These are phyloP conservation scores for Kuschelorhynchus macadamiae DNA, from an alignment of 2,888 invertebrate genomes.

Conservation along the genomic window DNA sequence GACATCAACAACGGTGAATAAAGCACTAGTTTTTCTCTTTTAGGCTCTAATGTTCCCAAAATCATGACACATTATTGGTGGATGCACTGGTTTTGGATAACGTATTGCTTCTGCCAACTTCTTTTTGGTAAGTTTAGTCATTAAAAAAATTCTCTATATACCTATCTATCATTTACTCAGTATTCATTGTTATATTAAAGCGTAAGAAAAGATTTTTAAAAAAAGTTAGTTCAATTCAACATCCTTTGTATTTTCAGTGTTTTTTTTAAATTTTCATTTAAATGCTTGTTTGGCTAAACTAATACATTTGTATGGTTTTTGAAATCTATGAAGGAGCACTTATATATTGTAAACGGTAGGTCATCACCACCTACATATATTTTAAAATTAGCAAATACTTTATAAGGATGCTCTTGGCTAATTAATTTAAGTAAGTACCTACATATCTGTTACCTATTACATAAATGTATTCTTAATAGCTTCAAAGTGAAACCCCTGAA, in stretches of 20 bases:
- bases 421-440: slow-evolving; percentile 22
- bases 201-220: too few species aligned
- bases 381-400: slow-evolving; percentile 26
- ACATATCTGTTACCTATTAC: too few species aligned
- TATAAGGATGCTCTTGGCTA: slow-evolving; percentile 29
- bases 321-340: background rate
- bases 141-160: slow-evolving; percentile 7
- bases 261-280: background rate
- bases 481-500: too few species aligned
- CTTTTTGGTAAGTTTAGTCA: slow-evolving; percentile 42
- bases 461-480: too few species aligned
- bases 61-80: slow-evolving; percentile 90
- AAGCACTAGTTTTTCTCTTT: slow-evolving; percentile 46
- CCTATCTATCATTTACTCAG: background rate
- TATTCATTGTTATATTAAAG: background rate
- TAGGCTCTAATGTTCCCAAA: slow-evolving; percentile 65
- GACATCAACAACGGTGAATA: background rate
- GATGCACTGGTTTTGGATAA: slow-evolving; percentile 93
- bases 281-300: background rate
- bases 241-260: background rate
- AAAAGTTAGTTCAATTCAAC: too few species aligned
- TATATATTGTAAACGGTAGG: background rate
- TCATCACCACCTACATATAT: slow-evolving; percentile 28
- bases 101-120: slow-evolving; percentile 60
- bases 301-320: background rate